Base-by-base conservation (phyloP, 2,113 vertebrate species). In the Alosa alosa region DNA sequence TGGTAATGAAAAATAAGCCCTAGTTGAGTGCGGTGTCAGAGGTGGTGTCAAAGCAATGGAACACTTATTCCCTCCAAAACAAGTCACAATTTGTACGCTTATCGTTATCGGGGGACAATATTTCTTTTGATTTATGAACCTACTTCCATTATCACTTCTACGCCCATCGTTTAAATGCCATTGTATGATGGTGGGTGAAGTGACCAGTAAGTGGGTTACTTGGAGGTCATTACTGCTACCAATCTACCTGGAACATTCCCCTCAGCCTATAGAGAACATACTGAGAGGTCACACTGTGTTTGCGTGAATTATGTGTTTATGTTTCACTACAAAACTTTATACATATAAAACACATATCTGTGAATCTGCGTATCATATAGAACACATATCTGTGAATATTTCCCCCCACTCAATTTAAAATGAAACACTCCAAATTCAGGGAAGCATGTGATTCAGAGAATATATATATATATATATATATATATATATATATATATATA, bases 1-100 rank as follows among this genome's bases (percentile, higher is more conserved):
- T 78, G 9, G 72, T 78, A 78, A 78, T 78, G 72, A 78, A 78
- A 31, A 78, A 78, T 78, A 78, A 78, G 72, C 72, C 72, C 39
- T 78, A 13, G 36, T 36, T 36, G 72, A 78, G 72, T 78, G 72
- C 36, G 13, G 36, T 78, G 72, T 78, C 72, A 78, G 72, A 78
- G 72, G 72, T 78, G 72, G 72, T 78, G 72, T 78, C 72, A 17
- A 78, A 78, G 10, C 39, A 36, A 39, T 36, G 72, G 72, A 78
- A 15, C 10, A 78, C 72, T 6, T 78, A 39, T 36, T 31, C 64
- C 64, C 25, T 13, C 72, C 72, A 36, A 39, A 25, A 78, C 72
- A 78, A 78, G 39, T 78, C 11, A 36, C 64, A 72, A 78, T 78
- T 78, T 78, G 2, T 36, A 17, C 25, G 72, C 72, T 78, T 36